Percentiles rank a stretch among this genome's conserved stretches.
phyloP scores from a whole-genome alignment of 2,888 invertebrate species.

The Metopia argyrocephala region DNA sequence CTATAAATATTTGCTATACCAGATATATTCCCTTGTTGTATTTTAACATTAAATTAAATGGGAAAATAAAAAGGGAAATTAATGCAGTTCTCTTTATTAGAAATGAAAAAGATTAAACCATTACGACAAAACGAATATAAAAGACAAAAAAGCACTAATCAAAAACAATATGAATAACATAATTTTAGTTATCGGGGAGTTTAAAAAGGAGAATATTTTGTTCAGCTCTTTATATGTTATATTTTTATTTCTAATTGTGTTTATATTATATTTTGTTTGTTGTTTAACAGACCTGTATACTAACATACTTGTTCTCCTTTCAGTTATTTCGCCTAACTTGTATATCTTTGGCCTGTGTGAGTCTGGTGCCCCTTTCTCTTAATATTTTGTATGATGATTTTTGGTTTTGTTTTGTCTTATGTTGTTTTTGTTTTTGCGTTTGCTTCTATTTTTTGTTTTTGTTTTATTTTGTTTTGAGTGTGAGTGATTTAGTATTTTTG shows the following conservation, averaged over 20 bases:
- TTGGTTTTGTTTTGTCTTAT: conserved; percentile 10
- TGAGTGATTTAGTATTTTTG: conserved; percentile 34
- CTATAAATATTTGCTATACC: too few relatives aligned
- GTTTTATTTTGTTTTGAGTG: conserved; percentile 41
- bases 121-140: not conserved
- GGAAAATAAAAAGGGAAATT: not conserved
- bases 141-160: not conserved
- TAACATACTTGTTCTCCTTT: not conserved
- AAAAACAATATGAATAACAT: conserved; percentile 23
- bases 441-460: conserved; percentile 35
- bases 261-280: not conserved
- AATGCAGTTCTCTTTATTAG: not conserved
- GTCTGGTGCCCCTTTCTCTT: conserved; percentile 36
- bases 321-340: not conserved
- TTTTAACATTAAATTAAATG: not conserved
- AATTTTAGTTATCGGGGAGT: not conserved
- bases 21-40: too few relatives aligned
- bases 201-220: conserved; percentile 24
- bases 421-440: not conserved
- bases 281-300: not conserved
- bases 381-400: conserved; percentile 53
- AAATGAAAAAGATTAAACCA: not conserved
- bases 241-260: not conserved
- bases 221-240: not conserved
- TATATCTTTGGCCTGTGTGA: not conserved